Base-by-base conservation (phyloP, 2,888 invertebrate species). In the Tinea pellionella region DNA sequence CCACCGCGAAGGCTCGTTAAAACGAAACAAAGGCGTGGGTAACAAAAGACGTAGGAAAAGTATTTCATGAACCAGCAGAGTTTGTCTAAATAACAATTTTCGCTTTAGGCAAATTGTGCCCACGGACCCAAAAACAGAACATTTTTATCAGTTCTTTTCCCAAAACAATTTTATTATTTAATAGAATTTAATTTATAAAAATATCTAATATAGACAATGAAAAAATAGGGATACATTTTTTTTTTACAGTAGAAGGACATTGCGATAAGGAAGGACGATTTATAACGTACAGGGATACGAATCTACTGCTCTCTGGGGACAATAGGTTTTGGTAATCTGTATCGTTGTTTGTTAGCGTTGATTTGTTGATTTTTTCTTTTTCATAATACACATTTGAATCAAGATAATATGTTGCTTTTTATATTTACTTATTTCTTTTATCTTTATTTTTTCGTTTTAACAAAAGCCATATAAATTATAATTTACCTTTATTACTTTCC, bases 241-340 rank as follows among this genome's bases (percentile, higher is more conserved):
- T 57, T 57, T 53, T 24, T 19, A 32, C 57, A 29, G 32, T 32
- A 12, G n/a, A 57, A 57, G 32, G 57, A 57, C 57, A 32, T 32
- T 32, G 67, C 69, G 72, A 72, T 72, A 73, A 69, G 67, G 62
- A 65, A 69, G 69, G 70, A 67, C 71, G 70, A 74, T 74, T 74
- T 73, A 73, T 74, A 72, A 72, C 69, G 63, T 61, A 62, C 61
- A 13, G 42, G 66, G 73, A 74, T 74, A 72, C 67, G 65, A 64
- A 74, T 73, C 73, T 71, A 71, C 70, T 67, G 68, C 68, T 63
- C 68, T 65, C 65, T 56, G 59, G 67, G 67, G 69, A 69, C 61
- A 63, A 56, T 24, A 56, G 59, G 61, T 59, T 62, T 59, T 59
- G 65, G 68, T 68, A 71, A 71, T 70, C 68, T 67, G 67, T 67